Percentiles rank a stretch among this genome's conserved stretches.
phyloP scores from a whole-genome alignment of 2,113 vertebrate genomes.

The Barnardius zonarius region DNA sequence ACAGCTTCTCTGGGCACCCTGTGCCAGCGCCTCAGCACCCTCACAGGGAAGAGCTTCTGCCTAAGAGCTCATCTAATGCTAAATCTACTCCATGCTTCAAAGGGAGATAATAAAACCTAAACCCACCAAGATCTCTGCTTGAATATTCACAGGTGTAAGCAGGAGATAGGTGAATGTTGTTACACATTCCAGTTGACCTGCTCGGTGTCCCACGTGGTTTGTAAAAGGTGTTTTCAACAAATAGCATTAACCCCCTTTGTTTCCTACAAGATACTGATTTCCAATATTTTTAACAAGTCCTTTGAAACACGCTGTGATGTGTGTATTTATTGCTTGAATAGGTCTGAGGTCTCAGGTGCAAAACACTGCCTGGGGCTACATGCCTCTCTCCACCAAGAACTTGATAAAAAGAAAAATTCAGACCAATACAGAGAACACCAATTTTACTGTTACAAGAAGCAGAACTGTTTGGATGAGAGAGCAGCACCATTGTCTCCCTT shows the following conservation, averaged over 20 bases:
- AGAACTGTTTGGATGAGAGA: background rate
- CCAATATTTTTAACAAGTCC: conserved; percentile 42
- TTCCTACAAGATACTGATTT: conserved; percentile 26
- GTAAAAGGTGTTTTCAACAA: conserved; percentile 27
- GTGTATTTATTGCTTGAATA: conserved; percentile 43
- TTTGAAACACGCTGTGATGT: background rate
- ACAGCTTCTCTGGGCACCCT: background rate
- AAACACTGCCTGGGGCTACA: conserved; percentile 17
- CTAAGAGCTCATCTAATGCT: background rate
- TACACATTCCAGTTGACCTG: conserved; percentile 41
- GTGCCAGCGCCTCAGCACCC: background rate
- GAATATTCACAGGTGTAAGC: background rate
- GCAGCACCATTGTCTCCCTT: background rate
- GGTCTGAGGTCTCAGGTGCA: conserved; percentile 53
- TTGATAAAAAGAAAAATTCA: background rate
- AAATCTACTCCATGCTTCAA: background rate
- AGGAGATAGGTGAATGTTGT: background rate
- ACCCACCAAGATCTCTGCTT: background rate
- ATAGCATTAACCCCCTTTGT: conserved; percentile 4
- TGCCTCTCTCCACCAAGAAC: background rate
- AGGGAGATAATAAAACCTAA: background rate
- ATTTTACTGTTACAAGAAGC: background rate
- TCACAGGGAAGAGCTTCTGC: background rate
- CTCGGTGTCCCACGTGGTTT: background rate
- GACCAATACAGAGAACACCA: fast-evolving